These are phyloP conservation scores for Drosophila subobscura DNA, from an alignment of 1,140 invertebrate genomes.

Conservation along the genomic window DNA sequence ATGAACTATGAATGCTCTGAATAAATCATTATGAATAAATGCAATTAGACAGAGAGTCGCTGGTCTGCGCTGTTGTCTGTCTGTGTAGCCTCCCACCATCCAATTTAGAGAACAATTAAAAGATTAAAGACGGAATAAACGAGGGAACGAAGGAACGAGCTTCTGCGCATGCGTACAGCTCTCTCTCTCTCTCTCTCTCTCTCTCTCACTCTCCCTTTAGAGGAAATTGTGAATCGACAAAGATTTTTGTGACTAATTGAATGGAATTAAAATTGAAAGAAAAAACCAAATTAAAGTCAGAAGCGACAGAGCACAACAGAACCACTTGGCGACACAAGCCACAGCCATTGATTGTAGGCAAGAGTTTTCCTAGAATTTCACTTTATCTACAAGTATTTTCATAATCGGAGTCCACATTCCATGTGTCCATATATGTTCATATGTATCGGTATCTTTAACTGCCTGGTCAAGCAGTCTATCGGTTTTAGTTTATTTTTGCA, in stretches of 20 bases:
- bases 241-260: conserved; percentile 64
- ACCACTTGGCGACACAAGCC: conserved; percentile 27
- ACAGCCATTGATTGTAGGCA: not conserved
- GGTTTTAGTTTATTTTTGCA: not conserved
- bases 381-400: conserved; percentile 17
- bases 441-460: conserved; percentile 11
- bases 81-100: conserved; percentile 60
- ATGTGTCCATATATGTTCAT: not conserved
- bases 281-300: conserved; percentile 28
- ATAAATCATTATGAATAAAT: conserved; percentile 56
- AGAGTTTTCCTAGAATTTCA: conserved; percentile 14
- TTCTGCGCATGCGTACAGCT: conserved; percentile 44
- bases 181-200: too few species aligned
- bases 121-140: conserved; percentile 11
- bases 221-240: conserved; percentile 22
- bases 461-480: conserved; percentile 37
- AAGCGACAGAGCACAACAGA: not conserved
- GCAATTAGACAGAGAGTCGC: conserved; percentile 56
- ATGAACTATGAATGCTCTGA: conserved; percentile 40
- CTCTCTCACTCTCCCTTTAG: too few species aligned
- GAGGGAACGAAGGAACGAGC: conserved; percentile 3
- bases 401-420: not conserved
- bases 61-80: conserved; percentile 18
- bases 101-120: conserved; percentile 67
- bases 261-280: conserved; percentile 76